Conservation (phyloP, 2,888 invertebrate genomes). For the Pemphredon lugubris region DNA sequence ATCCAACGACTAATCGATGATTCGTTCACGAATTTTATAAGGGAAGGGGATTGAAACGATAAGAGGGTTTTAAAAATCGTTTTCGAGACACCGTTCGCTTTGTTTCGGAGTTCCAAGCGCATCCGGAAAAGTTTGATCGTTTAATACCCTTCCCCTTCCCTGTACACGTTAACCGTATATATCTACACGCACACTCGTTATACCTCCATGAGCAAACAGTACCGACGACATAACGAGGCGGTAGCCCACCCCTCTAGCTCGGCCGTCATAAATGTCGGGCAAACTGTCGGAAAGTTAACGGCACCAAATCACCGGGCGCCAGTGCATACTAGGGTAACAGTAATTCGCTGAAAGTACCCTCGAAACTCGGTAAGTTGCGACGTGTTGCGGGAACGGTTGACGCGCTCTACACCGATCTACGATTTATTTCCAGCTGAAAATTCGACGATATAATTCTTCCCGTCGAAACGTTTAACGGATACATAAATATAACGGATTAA, state of each 20-base stretch:
- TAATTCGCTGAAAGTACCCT: constrained; percentile 28
- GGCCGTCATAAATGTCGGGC: constrained; percentile 59
- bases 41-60: too few relatives aligned
- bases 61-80: too few relatives aligned
- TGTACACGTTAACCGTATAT: too few relatives aligned
- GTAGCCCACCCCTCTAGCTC: constrained; percentile 36
- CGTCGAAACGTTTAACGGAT: neutral
- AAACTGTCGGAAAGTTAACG: constrained; percentile 62
- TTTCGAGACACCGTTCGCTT: too few relatives aligned
- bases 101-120: too few relatives aligned
- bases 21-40: too few relatives aligned
- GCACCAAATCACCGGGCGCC: constrained; percentile 53
- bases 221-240: constrained; percentile 36
- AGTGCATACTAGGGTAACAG: constrained; percentile 26
- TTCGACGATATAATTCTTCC: neutral
- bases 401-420: neutral
- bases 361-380: constrained; percentile 33
- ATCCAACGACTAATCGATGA: too few relatives aligned
- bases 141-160: too few relatives aligned
- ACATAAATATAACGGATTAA: too few relatives aligned
- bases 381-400: constrained; percentile 14
- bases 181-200: constrained; percentile 27
- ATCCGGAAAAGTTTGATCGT: too few relatives aligned
- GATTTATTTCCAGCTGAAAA: constrained; percentile 2
- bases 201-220: constrained; percentile 49